A percentile compares a stretch with the other conserved stretches of the same genome.
These are phyloP conservation scores for Styela clava DNA, from an alignment of 23 tunicate species.

Conservation along the genomic window DNA sequence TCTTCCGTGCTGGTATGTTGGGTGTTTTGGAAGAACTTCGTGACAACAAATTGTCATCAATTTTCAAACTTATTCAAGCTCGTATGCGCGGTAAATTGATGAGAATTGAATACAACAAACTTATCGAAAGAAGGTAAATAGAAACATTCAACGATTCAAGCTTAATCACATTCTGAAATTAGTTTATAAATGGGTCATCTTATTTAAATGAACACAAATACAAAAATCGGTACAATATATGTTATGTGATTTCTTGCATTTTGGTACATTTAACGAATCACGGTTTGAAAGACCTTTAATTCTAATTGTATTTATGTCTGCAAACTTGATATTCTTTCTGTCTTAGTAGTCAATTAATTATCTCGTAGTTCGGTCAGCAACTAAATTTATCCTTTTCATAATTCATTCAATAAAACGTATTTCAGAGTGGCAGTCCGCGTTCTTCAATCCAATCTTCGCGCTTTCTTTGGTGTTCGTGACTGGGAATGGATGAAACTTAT, in stretches of 20 bases:
- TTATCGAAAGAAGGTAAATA: slow-evolving; percentile 78
- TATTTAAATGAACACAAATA: too few species aligned
- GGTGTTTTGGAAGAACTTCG: slow-evolving; percentile 94
- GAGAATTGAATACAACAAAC: slow-evolving; percentile 87
- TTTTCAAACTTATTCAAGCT: slow-evolving; percentile 80
- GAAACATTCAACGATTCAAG: too few species aligned
- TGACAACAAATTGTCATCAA: slow-evolving; percentile 77
- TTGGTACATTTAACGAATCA: too few species aligned
- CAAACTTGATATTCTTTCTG: too few species aligned
- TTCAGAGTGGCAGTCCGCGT: slow-evolving; percentile 82
- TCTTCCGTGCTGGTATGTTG: slow-evolving; percentile 98
- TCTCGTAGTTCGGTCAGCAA: background rate
- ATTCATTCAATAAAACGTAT: background rate
- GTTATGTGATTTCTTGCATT: too few species aligned
- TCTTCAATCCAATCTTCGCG: slow-evolving; percentile 85
- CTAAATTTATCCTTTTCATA: background rate
- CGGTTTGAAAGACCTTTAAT: too few species aligned
- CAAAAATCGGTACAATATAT: too few species aligned
- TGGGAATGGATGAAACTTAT: slow-evolving; percentile 97
- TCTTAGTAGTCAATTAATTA: too few species aligned
- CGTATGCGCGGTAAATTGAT: slow-evolving; percentile 81
- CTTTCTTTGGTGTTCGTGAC: slow-evolving; percentile 84
- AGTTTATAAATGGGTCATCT: too few species aligned
- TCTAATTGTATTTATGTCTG: too few species aligned
- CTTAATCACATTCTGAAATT: too few species aligned